Conservation (phyloP, 1,140 invertebrate species). For the Dendroctonus ponderosae region DNA sequence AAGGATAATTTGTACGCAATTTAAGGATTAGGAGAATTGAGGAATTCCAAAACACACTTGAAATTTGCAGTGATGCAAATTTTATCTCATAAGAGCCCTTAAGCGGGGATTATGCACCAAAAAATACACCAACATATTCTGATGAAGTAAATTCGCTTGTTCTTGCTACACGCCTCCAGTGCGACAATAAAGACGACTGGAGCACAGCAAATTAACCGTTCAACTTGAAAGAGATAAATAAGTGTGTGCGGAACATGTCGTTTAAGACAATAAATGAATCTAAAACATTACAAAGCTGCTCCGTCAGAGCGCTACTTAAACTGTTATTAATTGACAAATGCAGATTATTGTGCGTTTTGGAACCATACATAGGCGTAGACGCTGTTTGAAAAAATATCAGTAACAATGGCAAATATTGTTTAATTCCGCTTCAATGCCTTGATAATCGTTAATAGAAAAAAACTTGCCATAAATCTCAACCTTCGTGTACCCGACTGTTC, state of each 20-base stretch:
- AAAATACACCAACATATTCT: no score
- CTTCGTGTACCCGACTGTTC: not conserved
- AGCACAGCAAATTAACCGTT: slow-evolving; percentile 15
- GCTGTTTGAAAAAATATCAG: not conserved
- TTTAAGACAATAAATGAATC: slow-evolving; percentile 15
- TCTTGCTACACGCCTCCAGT: slow-evolving; percentile 3
- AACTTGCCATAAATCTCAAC: not conserved
- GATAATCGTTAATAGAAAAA: slow-evolving; percentile 4
- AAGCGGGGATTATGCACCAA: no score
- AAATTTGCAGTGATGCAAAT: no score
- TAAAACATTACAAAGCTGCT: slow-evolving; percentile 12
- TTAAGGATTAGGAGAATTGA: no score
- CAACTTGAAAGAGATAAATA: slow-evolving; percentile 19
- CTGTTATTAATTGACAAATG: slow-evolving; percentile 10
- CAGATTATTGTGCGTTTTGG: slow-evolving; percentile 2
- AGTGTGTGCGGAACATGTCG: slow-evolving; percentile 20
- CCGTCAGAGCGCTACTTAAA: slow-evolving; percentile 8
- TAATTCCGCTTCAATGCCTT: slow-evolving; percentile 4
- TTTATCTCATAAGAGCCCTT: no score
- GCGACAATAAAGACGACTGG: not conserved
- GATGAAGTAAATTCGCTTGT: no score
- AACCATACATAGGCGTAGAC: slow-evolving; percentile 1
- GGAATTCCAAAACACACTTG: no score
- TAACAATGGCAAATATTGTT: not conserved
- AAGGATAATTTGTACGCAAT: not conserved